Evolutionary conservation across 1,140 invertebrate species (phyloP).

Genomic region (Ephestia elutella): DNA sequence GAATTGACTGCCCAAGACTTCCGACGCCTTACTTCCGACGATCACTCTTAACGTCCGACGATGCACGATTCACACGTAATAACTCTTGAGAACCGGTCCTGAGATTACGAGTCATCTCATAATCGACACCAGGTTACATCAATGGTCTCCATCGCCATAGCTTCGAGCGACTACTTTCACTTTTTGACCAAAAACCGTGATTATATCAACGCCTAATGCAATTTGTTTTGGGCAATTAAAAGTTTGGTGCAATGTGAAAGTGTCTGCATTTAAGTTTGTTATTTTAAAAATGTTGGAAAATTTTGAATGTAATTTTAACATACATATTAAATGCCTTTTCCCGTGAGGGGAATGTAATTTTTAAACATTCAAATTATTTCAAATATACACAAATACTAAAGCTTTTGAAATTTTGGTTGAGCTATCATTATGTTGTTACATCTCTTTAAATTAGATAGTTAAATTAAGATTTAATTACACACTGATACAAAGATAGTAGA

Average conservation of each 20-base stretch:
- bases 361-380: too few relatives aligned
- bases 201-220: constrained; percentile 4
- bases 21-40: background rate
- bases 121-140: constrained; percentile 42
- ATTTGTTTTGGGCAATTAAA: constrained; percentile 1
- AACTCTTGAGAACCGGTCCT: constrained; percentile 26
- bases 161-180: constrained; percentile 3
- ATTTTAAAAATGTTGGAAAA: background rate
- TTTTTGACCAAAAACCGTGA: constrained; percentile 5
- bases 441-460: too few relatives aligned
- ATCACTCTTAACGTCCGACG: background rate
- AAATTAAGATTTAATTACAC: too few relatives aligned
- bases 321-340: too few relatives aligned
- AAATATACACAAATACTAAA: too few relatives aligned
- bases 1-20: background rate
- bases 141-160: constrained; percentile 21
- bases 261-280: background rate
- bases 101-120: constrained; percentile 37
- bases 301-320: too few relatives aligned
- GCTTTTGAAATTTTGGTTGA: too few relatives aligned
- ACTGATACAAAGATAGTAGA: too few relatives aligned
- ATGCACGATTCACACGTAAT: background rate
- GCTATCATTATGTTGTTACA: too few relatives aligned
- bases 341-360: too few relatives aligned
- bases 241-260: constrained; percentile 9